These are phyloP conservation scores for Epistrophe grossulariae DNA, from an alignment of 2,888 invertebrate genomes.

Conservation along the genomic window DNA sequence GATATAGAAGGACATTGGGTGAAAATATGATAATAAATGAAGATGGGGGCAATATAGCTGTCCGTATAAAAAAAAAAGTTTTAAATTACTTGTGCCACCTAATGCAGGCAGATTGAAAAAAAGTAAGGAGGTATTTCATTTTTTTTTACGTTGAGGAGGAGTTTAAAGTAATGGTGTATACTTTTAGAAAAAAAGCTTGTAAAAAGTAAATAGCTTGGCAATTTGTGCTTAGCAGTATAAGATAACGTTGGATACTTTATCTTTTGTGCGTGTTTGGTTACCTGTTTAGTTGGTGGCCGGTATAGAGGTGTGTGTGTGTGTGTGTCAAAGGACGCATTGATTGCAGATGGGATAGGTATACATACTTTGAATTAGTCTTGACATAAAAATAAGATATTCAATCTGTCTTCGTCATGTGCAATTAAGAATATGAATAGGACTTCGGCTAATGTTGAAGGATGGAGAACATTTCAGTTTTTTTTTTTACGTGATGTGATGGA, in stretches of 20 bases:
- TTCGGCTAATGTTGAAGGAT: not conserved
- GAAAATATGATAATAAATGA: slow-evolving; percentile 26
- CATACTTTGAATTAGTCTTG: slow-evolving; percentile 12
- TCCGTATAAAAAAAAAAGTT: slow-evolving; percentile 53
- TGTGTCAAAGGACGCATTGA: not conserved
- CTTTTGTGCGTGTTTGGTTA: not conserved
- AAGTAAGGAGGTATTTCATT: not conserved
- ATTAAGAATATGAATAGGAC: slow-evolving; percentile 23
- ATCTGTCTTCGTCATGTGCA: slow-evolving; percentile 33
- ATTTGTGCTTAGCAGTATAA: slow-evolving; percentile 26
- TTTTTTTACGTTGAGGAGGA: slow-evolving; percentile 1
- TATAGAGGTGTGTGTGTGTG: not conserved
- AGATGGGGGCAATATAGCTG: slow-evolving; percentile 44
- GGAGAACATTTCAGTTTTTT: not conserved
- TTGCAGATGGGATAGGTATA: not conserved
- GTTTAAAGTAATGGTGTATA: slow-evolving; percentile 29
- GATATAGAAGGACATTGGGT: slow-evolving; percentile 5
- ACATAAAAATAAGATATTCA: slow-evolving; percentile 23
- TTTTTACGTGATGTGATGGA: not conserved
- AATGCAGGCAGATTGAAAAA: slow-evolving; percentile 49
- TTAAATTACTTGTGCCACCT: slow-evolving; percentile 71
- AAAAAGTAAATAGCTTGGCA: slow-evolving; percentile 39
- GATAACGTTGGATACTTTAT: slow-evolving; percentile 27
- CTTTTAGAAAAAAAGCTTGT: not conserved
- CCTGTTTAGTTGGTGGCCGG: not conserved